Conservation (phyloP, 2,888 invertebrate genomes). For the Pseudococcus longispinus region DNA sequence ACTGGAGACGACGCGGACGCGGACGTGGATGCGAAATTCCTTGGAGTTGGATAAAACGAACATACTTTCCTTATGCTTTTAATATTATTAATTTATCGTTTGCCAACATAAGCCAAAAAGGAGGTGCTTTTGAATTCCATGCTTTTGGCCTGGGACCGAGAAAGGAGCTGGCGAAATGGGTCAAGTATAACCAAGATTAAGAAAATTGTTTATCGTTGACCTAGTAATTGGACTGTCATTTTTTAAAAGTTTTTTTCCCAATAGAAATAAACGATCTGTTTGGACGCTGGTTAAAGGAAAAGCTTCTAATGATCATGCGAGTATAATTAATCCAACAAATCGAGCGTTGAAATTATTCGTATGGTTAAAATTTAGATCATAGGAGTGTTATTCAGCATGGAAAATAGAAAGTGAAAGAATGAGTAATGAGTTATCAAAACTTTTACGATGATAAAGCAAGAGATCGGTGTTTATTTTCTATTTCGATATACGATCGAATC, state of each 20-base stretch:
- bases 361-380: not conserved
- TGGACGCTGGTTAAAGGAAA: not conserved
- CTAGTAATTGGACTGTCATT: slow-evolving; percentile 38
- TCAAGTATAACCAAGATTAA: slow-evolving; percentile 30
- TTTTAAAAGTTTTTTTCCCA: not conserved
- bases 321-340: not conserved
- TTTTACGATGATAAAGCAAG: not conserved
- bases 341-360: not conserved
- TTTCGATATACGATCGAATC: not conserved
- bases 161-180: not conserved
- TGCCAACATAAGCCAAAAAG: slow-evolving; percentile 31
- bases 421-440: not conserved
- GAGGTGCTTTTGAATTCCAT: slow-evolving; percentile 26
- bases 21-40: not conserved
- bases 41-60: not conserved
- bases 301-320: not conserved
- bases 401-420: not conserved
- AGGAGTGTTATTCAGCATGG: not conserved
- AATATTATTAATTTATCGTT: slow-evolving; percentile 33
- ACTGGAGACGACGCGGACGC: not conserved
- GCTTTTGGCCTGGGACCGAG: not conserved
- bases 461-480: not conserved
- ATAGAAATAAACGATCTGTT: not conserved
- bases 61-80: slow-evolving; percentile 17
- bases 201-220: slow-evolving; percentile 23